Base-by-base conservation (phyloP, 2,113 vertebrate genomes). In the Hemicordylus capensis region DNA sequence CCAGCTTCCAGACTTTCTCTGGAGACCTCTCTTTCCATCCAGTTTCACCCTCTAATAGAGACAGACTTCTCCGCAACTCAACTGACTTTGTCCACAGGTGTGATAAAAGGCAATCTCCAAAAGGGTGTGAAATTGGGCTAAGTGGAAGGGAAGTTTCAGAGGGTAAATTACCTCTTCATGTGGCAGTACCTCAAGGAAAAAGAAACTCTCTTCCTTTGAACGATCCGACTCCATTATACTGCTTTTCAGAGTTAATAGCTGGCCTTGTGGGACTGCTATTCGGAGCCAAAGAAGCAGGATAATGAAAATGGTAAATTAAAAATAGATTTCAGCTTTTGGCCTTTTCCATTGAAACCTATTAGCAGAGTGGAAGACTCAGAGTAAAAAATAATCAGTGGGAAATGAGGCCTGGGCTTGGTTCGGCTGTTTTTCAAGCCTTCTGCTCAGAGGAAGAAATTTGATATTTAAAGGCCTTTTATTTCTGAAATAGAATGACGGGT, bases 231-330 rank as follows among this genome's bases (percentile, higher is more conserved):
- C 76, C 74, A 83, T 79, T 83, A 87, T 74, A 83, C 81, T 0
- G 0, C 80, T 61, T 85, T 86, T 72, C 4, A 34, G 73, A 80
- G 28, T 67, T 51, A 69, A 42, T 85, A 67, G 46, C 2, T 2
- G 6, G 58, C 24, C 85, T 85, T 56, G 54, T 87, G 88, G 81
- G 80, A 79, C 0, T 19, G 56, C 77, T 82, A 20, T 76, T 89
- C 64, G 84, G 61, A 80, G 76, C 64, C 84, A 37, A 31, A 69
- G 19, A 0, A 0, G 76, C 61, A 89, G 77, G 78, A 87, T 90
- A 81, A 75, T 61, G 6, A 89, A 91, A 87, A 76, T 24, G 81
- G 54, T 84, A 75, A 84, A 82, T 89, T 75, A 69, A 90, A 87
- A 0, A 0, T 76, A 61, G 4, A 1, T 11, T 69, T 39, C 22